phyloP scores from a whole-genome alignment of 2,888 invertebrate species.

The Noctua janthe region DNA sequence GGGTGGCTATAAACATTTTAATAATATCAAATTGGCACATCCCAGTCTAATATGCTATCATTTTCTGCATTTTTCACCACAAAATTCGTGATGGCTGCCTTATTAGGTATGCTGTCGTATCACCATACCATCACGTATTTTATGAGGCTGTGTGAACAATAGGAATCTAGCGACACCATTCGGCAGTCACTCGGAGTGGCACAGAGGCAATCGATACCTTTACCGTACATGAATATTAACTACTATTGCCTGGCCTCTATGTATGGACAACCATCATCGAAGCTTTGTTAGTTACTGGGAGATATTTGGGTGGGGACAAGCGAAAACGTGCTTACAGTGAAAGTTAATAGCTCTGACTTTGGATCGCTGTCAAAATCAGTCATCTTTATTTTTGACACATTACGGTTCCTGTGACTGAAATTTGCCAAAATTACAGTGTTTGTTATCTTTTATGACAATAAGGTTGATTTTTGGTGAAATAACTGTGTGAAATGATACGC shows the following conservation, averaged over 20 bases:
- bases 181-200: not conserved
- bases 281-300: slow-evolving; percentile 4
- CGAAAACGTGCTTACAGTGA: not conserved
- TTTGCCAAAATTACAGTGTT: not conserved
- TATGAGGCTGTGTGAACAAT: slow-evolving; percentile 16
- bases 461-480: not conserved
- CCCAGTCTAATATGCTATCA: slow-evolving; percentile 2
- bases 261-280: not conserved
- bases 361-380: not conserved
- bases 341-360: not conserved
- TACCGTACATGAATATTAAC: slow-evolving; percentile 30
- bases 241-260: not conserved
- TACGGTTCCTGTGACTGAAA: not conserved
- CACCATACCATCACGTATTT: slow-evolving; percentile 27
- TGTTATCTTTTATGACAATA: not conserved
- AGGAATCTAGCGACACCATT: slow-evolving; percentile 11
- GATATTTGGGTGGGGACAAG: not conserved
- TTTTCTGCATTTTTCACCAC: slow-evolving; percentile 22
- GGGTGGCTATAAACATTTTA: not conserved
- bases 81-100: not conserved
- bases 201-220: slow-evolving; percentile 20
- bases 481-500: too few relatives aligned
- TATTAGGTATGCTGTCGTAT: slow-evolving; percentile 22
- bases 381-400: not conserved
- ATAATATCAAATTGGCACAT: slow-evolving; percentile 11